Percentiles rank a stretch among this genome's conserved stretches.
Evolutionary conservation across 2,797 vertebrate genomes (phyloP).

Genomic region (Brachyrhaphis roseni): DNA sequence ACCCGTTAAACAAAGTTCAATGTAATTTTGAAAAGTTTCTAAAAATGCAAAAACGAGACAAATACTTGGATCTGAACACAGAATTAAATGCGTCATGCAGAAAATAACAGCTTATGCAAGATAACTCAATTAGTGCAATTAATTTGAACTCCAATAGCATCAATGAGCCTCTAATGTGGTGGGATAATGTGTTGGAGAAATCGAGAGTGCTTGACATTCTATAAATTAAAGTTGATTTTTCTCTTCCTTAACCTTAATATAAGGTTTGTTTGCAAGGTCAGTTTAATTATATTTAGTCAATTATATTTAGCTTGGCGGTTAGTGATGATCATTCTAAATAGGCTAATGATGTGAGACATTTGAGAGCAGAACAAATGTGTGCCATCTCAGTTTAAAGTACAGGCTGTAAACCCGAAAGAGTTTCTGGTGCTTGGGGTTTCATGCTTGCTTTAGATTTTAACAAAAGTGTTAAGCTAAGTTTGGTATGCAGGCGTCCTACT

Average conservation of each 20-base stretch:
- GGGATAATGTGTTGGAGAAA: slow-evolving; percentile 9
- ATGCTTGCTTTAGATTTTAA: neutral
- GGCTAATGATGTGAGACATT: slow-evolving; percentile 33
- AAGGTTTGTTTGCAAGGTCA: slow-evolving; percentile 21
- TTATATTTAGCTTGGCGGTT: slow-evolving; percentile 25
- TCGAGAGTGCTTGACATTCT: slow-evolving; percentile 22
- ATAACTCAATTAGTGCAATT: slow-evolving; percentile 10
- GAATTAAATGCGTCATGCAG: slow-evolving; percentile 7
- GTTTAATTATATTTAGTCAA: slow-evolving; percentile 23
- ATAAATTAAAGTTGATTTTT: slow-evolving; percentile 28
- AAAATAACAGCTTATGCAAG: slow-evolving; percentile 29
- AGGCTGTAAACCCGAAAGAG: neutral
- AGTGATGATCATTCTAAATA: slow-evolving; percentile 27
- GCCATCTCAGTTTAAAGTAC: slow-evolving; percentile 1
- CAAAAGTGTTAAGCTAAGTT: neutral
- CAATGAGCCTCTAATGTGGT: slow-evolving; percentile 27
- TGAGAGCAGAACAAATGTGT: slow-evolving; percentile 12
- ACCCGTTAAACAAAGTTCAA: slow-evolving; percentile 8
- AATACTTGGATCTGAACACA: slow-evolving; percentile 1
- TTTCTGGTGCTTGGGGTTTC: neutral
- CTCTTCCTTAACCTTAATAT: slow-evolving; percentile 23
- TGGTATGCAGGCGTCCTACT: neutral
- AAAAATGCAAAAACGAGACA: neutral
- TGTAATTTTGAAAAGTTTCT: slow-evolving; percentile 8
- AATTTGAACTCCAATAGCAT: slow-evolving; percentile 33